Percentiles rank a stretch among this genome's conserved stretches.
Conservation (phyloP, 2,797 vertebrate species). For the Sebastes hubbsi region DNA sequence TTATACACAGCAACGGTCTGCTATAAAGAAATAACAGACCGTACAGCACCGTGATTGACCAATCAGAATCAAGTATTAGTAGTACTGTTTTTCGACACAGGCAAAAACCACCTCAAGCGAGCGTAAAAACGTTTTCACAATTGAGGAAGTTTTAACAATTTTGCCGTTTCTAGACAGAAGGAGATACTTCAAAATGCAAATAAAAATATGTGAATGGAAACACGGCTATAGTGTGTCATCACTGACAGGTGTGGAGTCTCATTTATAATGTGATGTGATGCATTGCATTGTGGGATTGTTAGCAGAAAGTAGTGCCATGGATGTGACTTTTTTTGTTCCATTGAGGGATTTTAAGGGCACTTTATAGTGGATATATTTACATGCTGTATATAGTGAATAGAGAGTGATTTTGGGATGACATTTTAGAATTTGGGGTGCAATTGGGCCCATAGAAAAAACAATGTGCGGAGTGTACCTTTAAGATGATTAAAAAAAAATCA, state of each 20-base stretch:
- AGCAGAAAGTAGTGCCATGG: not conserved
- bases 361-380: not conserved
- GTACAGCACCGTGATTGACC: too few relatives aligned
- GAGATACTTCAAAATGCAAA: too few relatives aligned
- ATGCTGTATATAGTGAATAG: not conserved
- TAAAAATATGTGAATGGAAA: not conserved
- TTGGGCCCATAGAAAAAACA: not conserved
- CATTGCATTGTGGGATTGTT: not conserved
- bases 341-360: not conserved
- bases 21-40: too few relatives aligned
- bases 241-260: not conserved
- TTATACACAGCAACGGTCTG: too few relatives aligned
- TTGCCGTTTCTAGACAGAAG: too few relatives aligned
- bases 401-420: not conserved
- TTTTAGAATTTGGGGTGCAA: not conserved
- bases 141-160: too few relatives aligned
- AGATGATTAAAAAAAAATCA: not conserved
- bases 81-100: too few relatives aligned
- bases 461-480: rapidly evolving
- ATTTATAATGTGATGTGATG: not conserved
- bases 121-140: too few relatives aligned
- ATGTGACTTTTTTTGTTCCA: not conserved
- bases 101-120: too few relatives aligned
- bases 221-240: rapidly evolving
- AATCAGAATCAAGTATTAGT: too few relatives aligned